Evolutionary conservation across 2,797 vertebrate genomes (phyloP), one percentile per base, ranked within the genome.

Genomic region (Sitta carolinensis): DNA sequence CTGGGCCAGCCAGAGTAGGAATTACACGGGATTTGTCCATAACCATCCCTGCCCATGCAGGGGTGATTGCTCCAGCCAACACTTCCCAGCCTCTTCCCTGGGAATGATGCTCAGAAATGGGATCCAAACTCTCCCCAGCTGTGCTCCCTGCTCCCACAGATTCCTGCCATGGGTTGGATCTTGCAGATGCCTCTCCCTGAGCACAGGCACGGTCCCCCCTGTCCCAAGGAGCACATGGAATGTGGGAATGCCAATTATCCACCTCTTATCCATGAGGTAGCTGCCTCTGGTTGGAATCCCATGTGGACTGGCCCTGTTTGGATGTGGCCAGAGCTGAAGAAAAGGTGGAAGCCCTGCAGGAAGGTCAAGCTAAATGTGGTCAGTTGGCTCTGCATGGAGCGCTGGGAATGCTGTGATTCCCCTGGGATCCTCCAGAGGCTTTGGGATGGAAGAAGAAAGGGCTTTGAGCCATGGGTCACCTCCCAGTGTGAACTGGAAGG

Each of bases 251-350:
- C 4, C 32, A 10, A 0, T 66, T 43, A 51, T 4, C 62, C 62
- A 25, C 0, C 0, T 18, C 76, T n/a, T 30, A 34, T 2, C 54
- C 67, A 16, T 0, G 3, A 68, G 42, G 55, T 38, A 80, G 34
- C 21, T 63, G 54, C 42, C 10, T 4, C 15, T 0, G 10, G 30
- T 11, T 18, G 10, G 20, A 36, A 19, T 48, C 61, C 69, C 34
- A 10, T 43, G 8, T 1, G 45, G 43, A 9, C 40, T 63, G 51
- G 51, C 17, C 26, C 36, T 16, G 4, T 64, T 57, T 19, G n/a
- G 38, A 16, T 30, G 5, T 3, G n/a, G 22, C 5, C 17, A 32
- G 62, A 70, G n/a, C n/a, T 67, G 68, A 75, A n/a, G 54, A 12
- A 34, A 47, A 62, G 42, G 27, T 59, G 50, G 67, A 55, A 84